Percentiles rank a stretch among this genome's conserved stretches.
These are phyloP conservation scores for Xenops minutus DNA, from an alignment of 2,797 vertebrate species.

Conservation along the genomic window DNA sequence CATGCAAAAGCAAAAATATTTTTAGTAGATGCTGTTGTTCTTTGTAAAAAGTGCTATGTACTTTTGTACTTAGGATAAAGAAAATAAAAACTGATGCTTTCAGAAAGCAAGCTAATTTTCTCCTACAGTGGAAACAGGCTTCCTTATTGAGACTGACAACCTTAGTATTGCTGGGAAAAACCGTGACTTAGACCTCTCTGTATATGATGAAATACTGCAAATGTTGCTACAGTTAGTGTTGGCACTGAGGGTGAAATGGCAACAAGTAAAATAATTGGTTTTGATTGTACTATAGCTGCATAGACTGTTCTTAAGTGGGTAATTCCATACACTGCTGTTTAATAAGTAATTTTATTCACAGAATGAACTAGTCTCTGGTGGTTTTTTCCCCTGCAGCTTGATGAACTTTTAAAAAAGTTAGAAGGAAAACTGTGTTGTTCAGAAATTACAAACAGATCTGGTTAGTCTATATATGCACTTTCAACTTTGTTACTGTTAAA, in stretches of 20 bases:
- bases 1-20: not conserved
- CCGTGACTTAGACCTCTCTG: not conserved
- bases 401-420: not conserved
- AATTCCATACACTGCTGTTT: not conserved
- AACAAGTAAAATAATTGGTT: not conserved
- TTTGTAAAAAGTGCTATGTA: not conserved
- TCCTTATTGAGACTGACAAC: not conserved
- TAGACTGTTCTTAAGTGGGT: not conserved
- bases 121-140: not conserved
- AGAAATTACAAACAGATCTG: not conserved
- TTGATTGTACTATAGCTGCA: not conserved
- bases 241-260: not conserved
- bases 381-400: not conserved
- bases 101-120: not conserved
- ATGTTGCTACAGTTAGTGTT: not conserved
- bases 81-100: not conserved
- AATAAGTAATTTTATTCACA: not conserved
- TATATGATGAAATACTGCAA: not conserved
- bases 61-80: not conserved
- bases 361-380: not conserved
- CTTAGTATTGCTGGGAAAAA: not conserved
- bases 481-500: not conserved
- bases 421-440: not conserved
- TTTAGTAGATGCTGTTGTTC: not conserved
- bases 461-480: not conserved